Evolutionary conservation across 2,113 vertebrate species (phyloP).

Genomic region (Protomyctophum bolini): DNA sequence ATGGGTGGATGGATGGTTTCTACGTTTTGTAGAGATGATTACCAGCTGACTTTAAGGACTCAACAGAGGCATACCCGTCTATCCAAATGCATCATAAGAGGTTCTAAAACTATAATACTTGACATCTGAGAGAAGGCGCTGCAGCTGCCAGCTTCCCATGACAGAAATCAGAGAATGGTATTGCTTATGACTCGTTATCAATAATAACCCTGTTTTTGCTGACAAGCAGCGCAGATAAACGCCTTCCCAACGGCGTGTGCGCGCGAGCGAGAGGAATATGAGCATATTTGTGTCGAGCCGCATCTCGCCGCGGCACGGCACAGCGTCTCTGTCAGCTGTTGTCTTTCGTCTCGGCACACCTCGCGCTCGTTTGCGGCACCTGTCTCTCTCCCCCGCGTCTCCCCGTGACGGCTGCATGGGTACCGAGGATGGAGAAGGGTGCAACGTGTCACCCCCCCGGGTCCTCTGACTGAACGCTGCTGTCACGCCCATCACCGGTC

Average conservation of each 20-base stretch:
- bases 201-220: constrained; percentile 44
- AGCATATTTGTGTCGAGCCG: constrained; percentile 58
- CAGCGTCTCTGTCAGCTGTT: constrained; percentile 69
- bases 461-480: constrained; percentile 58
- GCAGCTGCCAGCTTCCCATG: constrained; percentile 4
- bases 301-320: constrained; percentile 40
- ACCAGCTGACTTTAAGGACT: too few species aligned
- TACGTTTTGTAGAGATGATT: too few species aligned
- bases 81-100: not conserved
- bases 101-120: constrained; percentile 4
- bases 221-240: constrained; percentile 48
- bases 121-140: constrained; percentile 10
- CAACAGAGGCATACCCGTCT: not conserved
- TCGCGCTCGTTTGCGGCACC: constrained; percentile 65
- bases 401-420: constrained; percentile 46
- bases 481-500: constrained; percentile 67
- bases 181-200: constrained; percentile 61
- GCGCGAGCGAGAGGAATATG: constrained; percentile 37
- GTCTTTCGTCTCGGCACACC: constrained; percentile 65
- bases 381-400: constrained; percentile 57
- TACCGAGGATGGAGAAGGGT: constrained; percentile 53
- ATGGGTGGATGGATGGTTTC: too few species aligned
- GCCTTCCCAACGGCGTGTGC: constrained; percentile 35
- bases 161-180: constrained; percentile 27
- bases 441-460: constrained; percentile 60